phyloP scores from a whole-genome alignment of 1,140 invertebrate genomes.

The Brachystomella parvula region DNA sequence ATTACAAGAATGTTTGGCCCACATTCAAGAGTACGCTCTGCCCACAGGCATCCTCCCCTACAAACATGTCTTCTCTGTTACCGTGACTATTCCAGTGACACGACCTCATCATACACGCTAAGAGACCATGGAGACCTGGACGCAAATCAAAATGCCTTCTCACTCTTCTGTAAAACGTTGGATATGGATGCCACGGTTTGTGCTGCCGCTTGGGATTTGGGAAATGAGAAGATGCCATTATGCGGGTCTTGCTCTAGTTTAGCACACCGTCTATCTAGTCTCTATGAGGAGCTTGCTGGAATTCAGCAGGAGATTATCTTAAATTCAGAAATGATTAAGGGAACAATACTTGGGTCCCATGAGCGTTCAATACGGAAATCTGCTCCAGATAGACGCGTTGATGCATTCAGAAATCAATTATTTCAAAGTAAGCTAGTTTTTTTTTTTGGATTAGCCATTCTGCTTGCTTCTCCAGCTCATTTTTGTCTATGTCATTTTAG shows the following conservation, averaged over 20 bases:
- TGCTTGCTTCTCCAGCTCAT: too few species aligned
- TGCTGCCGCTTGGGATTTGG: not conserved
- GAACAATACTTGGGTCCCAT: not conserved
- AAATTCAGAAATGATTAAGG: conserved; percentile 6
- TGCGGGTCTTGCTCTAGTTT: not conserved
- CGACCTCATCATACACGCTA: not conserved
- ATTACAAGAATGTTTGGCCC: not conserved
- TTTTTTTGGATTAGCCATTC: not conserved
- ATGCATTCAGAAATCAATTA: not conserved
- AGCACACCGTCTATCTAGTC: not conserved
- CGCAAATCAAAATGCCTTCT: not conserved
- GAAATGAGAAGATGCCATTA: not conserved
- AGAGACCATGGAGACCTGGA: not conserved
- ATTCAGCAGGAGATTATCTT: conserved; percentile 8
- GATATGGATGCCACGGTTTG: not conserved
- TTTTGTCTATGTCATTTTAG: too few species aligned
- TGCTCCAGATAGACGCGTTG: not conserved
- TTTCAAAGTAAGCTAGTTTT: not conserved
- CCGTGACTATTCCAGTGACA: not conserved
- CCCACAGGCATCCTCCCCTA: not conserved
- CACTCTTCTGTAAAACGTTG: not conserved
- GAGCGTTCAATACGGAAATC: not conserved
- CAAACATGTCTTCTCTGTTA: not conserved
- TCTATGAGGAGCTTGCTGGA: not conserved
- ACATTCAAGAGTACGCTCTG: not conserved